Evolutionary conservation across 2,113 vertebrate species (phyloP).

Genomic region (Grammomys dolichurus): DNA sequence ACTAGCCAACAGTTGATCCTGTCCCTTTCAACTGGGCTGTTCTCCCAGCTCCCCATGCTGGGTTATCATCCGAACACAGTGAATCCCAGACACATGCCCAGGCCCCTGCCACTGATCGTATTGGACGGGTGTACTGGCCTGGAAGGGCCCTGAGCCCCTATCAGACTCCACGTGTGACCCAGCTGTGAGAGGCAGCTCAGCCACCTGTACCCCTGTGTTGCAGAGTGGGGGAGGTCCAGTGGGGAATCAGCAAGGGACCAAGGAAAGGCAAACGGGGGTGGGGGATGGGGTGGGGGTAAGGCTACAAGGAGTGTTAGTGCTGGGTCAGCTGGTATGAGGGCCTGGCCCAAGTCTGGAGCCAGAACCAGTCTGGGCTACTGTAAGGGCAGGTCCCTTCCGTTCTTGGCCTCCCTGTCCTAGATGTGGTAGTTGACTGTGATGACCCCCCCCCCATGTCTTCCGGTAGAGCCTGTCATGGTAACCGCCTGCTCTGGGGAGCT

Average conservation of each 20-base stretch:
- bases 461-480: constrained; percentile 70
- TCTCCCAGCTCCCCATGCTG: constrained; percentile 5
- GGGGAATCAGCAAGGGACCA: background rate
- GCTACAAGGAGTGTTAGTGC: background rate
- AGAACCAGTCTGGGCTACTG: background rate
- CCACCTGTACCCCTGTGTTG: background rate
- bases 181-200: background rate
- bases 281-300: too few species aligned
- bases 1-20: constrained; percentile 42
- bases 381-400: constrained; percentile 71
- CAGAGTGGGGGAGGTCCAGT: background rate
- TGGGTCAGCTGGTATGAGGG: background rate
- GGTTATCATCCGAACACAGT: constrained; percentile 35
- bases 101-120: constrained; percentile 57
- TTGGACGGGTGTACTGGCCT: constrained; percentile 79
- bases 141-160: constrained; percentile 62
- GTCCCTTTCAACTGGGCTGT: constrained; percentile 64
- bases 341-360: background rate
- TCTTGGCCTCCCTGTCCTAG: constrained; percentile 47
- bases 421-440: constrained; percentile 67
- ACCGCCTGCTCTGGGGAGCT: constrained; percentile 60
- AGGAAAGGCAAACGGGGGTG: constrained; percentile 57
- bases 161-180: background rate
- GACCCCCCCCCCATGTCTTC: constrained; percentile 75
- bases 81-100: constrained; percentile 67